Percentiles rank a stretch among this genome's conserved stretches.
Conservation (phyloP, 2,797 vertebrate species). For the Cryptoblepharus egeriae region DNA sequence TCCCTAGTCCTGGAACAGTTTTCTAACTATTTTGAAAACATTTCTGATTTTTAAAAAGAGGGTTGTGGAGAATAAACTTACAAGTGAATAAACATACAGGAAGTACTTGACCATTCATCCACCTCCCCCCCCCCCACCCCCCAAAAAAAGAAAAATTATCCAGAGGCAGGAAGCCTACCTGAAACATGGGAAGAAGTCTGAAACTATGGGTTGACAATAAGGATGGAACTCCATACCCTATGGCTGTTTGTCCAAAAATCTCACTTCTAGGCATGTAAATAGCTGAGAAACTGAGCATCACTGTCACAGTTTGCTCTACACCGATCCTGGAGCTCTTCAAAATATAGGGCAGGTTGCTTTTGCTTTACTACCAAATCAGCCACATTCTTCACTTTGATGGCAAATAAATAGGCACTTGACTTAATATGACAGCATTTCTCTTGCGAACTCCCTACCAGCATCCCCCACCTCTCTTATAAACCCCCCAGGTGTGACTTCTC, state of each 20-base stretch:
- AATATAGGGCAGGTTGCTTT: constrained; percentile 30
- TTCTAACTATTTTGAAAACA: neutral
- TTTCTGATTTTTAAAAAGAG: neutral
- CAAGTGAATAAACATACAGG: neutral
- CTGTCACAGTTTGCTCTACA: constrained; percentile 5
- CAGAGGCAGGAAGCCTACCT: neutral
- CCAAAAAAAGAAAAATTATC: neutral
- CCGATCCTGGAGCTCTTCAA: neutral
- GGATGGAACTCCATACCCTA: neutral
- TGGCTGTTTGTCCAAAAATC: neutral
- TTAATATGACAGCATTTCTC: constrained; percentile 50
- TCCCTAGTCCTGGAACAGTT: neutral
- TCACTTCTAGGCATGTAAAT: rapidly evolving
- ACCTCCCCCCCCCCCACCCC: no score
- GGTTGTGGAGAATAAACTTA: neutral
- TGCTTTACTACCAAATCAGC: constrained; percentile 31
- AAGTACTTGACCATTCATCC: neutral
- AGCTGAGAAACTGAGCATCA: neutral
- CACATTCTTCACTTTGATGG: constrained; percentile 49
- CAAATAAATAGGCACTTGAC: constrained; percentile 55
- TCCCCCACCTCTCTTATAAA: constrained; percentile 35
- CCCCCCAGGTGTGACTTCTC: constrained; percentile 3
- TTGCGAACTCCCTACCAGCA: constrained; percentile 10
- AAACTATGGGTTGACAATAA: no score
- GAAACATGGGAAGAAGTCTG: neutral